Conservation (phyloP, 2,797 vertebrate species). For the Melanotaenia trifasciata region DNA sequence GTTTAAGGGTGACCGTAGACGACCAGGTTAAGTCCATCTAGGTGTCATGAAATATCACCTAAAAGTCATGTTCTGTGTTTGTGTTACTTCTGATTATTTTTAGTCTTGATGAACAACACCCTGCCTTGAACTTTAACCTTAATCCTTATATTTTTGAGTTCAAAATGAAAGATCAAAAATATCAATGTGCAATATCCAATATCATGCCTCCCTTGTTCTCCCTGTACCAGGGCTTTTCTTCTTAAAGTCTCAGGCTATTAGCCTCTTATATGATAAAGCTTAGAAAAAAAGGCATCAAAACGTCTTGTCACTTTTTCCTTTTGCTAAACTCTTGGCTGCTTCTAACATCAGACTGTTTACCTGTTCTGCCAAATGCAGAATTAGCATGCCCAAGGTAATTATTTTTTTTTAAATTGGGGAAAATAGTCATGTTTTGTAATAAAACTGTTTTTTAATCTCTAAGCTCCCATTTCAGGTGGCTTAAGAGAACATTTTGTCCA, state of each 20-base stretch:
- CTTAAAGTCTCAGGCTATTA: background rate
- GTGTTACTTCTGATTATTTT: background rate
- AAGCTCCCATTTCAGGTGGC: background rate
- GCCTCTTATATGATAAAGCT: too few species aligned
- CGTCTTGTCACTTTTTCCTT: background rate
- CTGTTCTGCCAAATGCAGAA: too few species aligned
- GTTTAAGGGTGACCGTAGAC: too few species aligned
- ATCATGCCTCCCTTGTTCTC: background rate
- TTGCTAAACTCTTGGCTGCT: background rate
- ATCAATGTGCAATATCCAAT: background rate
- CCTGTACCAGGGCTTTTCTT: background rate
- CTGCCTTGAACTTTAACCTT: background rate
- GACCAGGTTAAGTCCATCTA: background rate
- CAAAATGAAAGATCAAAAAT: background rate
- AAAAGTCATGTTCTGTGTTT: background rate
- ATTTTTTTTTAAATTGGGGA: too few species aligned
- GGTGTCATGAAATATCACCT: background rate
- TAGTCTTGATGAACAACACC: background rate
- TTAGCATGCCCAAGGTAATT: too few species aligned
- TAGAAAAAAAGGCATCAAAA: too few species aligned
- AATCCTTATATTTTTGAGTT: background rate
- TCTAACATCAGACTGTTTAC: too few species aligned
- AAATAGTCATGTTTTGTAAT: too few species aligned
- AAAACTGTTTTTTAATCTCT: background rate
- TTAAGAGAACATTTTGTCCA: background rate